phyloP scores from a whole-genome alignment of 2,797 vertebrate genomes.

The Malacoraja senta region DNA sequence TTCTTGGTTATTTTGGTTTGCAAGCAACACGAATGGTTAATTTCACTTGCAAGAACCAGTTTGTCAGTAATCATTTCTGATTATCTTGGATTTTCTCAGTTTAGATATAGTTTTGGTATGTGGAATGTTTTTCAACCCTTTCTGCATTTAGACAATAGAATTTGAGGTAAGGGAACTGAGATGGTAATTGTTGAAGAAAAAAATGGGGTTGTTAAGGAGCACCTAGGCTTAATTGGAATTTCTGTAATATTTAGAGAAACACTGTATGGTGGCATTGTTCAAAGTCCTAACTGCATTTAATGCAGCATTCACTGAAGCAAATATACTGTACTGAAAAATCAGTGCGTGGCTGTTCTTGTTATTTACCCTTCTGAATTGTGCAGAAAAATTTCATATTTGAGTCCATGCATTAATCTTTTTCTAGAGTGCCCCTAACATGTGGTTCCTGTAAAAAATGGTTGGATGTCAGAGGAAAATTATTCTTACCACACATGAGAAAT shows the following conservation, averaged over 20 bases:
- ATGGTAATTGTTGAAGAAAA: neutral
- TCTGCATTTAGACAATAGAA: slow-evolving; percentile 17
- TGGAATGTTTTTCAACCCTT: slow-evolving; percentile 14
- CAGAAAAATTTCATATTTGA: neutral
- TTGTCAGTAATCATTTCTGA: slow-evolving; percentile 26
- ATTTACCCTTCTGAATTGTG: slow-evolving; percentile 2
- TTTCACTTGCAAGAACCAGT: neutral
- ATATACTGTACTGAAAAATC: slow-evolving; percentile 25
- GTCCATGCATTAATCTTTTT: neutral
- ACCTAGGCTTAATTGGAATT: neutral
- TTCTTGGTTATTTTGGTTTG: neutral
- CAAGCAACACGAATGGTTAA: neutral
- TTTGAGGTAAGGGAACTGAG: slow-evolving; percentile 14
- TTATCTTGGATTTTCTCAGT: slow-evolving; percentile 33
- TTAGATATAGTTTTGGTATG: slow-evolving; percentile 7
- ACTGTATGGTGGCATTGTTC: slow-evolving; percentile 24
- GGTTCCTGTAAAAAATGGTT: neutral
- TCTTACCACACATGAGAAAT: neutral
- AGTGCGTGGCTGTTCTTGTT: slow-evolving; percentile 3
- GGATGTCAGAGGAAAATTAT: neutral
- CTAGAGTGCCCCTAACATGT: neutral
- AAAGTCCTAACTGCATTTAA: slow-evolving; percentile 17
- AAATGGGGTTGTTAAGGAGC: no score
- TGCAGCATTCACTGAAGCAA: slow-evolving; percentile 18
- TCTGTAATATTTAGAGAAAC: slow-evolving; percentile 8